Conservation (phyloP, 2,797 vertebrate genomes). For the Lithobates sylvaticus region DNA sequence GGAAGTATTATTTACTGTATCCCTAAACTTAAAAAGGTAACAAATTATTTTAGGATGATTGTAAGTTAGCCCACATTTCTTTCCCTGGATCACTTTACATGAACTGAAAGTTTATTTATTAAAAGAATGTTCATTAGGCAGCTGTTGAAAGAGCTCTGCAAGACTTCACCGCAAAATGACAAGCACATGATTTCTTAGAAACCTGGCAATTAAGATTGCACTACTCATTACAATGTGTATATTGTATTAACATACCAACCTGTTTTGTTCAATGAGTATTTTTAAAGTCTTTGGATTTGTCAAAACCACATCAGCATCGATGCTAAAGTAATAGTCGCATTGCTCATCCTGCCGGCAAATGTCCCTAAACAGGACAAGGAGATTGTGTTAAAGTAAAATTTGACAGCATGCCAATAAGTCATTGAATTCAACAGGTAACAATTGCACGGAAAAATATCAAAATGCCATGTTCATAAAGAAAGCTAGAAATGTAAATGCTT, state of each 20-base stretch:
- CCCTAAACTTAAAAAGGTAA: background rate
- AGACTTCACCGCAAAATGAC: background rate
- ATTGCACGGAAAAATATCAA: background rate
- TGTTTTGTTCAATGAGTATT: conserved; percentile 96
- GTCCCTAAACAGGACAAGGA: conserved; percentile 79
- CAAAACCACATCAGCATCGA: conserved; percentile 94
- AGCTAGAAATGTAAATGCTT: background rate
- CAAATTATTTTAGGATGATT: background rate
- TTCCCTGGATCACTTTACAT: background rate
- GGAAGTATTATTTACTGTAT: no score
- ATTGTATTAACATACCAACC: conserved; percentile 75
- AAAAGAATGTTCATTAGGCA: background rate
- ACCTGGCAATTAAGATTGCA: background rate
- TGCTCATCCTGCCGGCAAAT: conserved; percentile 86
- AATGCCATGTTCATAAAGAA: background rate
- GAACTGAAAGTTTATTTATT: background rate
- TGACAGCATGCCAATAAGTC: no score
- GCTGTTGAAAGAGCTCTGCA: background rate
- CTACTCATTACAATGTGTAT: background rate
- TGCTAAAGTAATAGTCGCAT: conserved; percentile 93
- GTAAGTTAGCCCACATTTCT: background rate
- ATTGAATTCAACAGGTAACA: no score
- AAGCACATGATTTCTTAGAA: no score
- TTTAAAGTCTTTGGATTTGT: conserved; percentile 92
- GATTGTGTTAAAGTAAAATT: background rate